phyloP scores from a whole-genome alignment of 2,113 vertebrate species.

The Corydoras sp. region DNA sequence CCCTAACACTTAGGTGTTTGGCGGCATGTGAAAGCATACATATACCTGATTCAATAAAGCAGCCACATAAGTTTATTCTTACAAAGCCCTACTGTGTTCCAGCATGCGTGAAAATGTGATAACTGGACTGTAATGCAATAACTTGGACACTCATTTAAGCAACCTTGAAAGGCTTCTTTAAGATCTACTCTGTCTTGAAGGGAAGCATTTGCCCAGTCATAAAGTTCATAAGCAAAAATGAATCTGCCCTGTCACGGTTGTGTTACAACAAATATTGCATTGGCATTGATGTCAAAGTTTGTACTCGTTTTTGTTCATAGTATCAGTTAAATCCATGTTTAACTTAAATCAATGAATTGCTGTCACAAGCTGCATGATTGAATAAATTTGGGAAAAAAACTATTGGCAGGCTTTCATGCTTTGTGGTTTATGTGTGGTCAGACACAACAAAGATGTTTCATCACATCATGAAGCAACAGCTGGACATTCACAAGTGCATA shows the following conservation, averaged over 20 bases:
- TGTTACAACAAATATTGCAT: not conserved
- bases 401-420: no score
- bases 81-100: slow-evolving; percentile 48
- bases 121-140: slow-evolving; percentile 45
- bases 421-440: no score
- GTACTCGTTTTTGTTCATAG: no score
- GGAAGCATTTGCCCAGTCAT: not conserved
- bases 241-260: not conserved
- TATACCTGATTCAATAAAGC: slow-evolving; percentile 43
- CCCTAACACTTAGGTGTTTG: slow-evolving; percentile 41
- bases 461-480: no score
- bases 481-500: no score
- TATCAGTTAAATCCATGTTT: no score
- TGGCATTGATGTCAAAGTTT: no score
- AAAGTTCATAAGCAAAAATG: not conserved
- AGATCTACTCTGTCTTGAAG: not conserved
- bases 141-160: slow-evolving; percentile 35
- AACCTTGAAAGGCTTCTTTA: slow-evolving; percentile 34
- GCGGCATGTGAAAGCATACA: slow-evolving; percentile 31
- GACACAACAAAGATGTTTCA: no score
- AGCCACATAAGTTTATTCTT: slow-evolving; percentile 36
- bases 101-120: slow-evolving; percentile 41
- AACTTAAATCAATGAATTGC: no score
- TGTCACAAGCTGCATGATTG: no score
- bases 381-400: no score